Base-by-base conservation (phyloP, 2,113 vertebrate species). In the Etia nguti region DNA sequence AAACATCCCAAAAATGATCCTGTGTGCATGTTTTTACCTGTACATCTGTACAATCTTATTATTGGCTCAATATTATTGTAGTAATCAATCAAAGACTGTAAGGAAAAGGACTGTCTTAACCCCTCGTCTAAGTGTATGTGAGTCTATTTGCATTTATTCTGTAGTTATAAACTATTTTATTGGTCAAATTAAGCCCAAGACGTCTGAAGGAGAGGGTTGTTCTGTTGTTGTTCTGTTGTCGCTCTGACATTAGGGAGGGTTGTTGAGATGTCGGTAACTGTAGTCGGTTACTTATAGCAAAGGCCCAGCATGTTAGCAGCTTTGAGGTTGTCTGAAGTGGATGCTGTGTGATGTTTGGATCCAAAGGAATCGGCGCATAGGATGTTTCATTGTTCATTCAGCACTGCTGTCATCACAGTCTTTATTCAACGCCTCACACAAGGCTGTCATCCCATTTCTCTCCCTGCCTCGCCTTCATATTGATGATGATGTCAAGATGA, bases 401-500 rank as follows among this genome's bases (percentile, higher is more conserved):
- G 68, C 41, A 29, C 41, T 75, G 68, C 79, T 88, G 87, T 89
- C 89, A 56, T 62, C 12, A 18, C 43, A 38, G 6, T 80, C 81
- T 86, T 80, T 82, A 65, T 89, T 70, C 86, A 62, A 46, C 0
- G 8, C 38, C 48, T 65, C 65, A 31, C 65, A 77, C 59, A n/a
- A 43, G 38, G 70, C 29, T 54, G 13, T 86, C 86, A n/a, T 50
- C 86, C 60, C 7, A 8, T 48, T 81, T 68, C 34, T 86, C 84
- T 62, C 34, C n/a, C 60, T 2, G 55, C 86, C 75, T 85, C 80
- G 7, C 57, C 80, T 79, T 75, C 70, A 3, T 80, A 88, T 65
- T 84, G 59, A 81, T 75, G 84, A 88, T 81, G 59, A 84, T 84
- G 62, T 84, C 59, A 18, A 38, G 79, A 87, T 82, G 11, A 87